These are phyloP conservation scores for Agonopterix alstromeriana DNA, from an alignment of 2,888 invertebrate genomes.

Conservation along the genomic window DNA sequence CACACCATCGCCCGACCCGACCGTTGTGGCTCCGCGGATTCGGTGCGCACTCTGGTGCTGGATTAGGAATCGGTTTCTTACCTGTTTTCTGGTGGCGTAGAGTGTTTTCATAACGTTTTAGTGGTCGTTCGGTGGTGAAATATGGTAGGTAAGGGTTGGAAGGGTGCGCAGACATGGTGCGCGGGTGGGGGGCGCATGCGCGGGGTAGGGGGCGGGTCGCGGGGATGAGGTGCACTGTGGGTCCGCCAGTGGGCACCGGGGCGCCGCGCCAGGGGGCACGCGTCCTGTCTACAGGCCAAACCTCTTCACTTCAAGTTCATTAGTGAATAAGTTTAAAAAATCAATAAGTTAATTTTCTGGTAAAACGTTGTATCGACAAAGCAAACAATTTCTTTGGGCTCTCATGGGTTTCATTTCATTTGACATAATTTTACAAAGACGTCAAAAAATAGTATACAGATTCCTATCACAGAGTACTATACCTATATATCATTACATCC, in stretches of 20 bases:
- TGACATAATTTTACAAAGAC: too few species aligned
- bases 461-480: too few species aligned
- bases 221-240: constrained; percentile 5
- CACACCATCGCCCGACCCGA: constrained; percentile 56
- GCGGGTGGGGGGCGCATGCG: constrained; percentile 25
- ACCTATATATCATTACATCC: too few species aligned
- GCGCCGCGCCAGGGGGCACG: constrained; percentile 11
- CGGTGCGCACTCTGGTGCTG: neutral
- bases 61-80: constrained; percentile 18
- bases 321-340: too few species aligned
- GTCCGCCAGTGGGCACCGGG: constrained; percentile 21
- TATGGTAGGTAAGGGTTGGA: constrained; percentile 40
- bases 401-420: too few species aligned
- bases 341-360: too few species aligned
- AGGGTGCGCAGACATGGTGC: constrained; percentile 53
- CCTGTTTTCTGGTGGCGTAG: constrained; percentile 37
- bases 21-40: constrained; percentile 5
- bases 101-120: constrained; percentile 58
- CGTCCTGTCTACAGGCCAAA: neutral
- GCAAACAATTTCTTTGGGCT: too few species aligned
- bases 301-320: neutral
- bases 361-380: too few species aligned
- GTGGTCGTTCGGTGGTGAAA: constrained; percentile 49
- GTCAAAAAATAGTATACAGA: too few species aligned
- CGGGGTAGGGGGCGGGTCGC: constrained; percentile 8